Base-by-base conservation (phyloP, 2,797 vertebrate species). In the Acestrorhynchus altus region DNA sequence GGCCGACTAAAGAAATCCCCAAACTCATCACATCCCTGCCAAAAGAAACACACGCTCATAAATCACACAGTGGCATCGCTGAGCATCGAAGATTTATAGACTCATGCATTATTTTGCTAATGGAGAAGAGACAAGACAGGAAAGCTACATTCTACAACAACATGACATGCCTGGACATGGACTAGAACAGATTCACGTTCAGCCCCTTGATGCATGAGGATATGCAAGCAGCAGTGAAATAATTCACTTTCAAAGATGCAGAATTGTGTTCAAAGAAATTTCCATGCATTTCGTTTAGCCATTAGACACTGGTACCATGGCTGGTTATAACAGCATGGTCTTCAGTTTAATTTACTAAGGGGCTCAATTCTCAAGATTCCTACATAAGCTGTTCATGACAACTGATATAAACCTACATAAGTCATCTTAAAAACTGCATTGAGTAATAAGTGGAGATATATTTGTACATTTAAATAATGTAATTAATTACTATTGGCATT, bases 1-100 rank as follows among this genome's bases (percentile, higher is more conserved):
- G 98, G 86, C 97, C 98, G 87, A 98, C 96, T 89, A 99, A 92
- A 74, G 97, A 95, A 92, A 99, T 98, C 82, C 97, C 98, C 94
- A 99, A 94, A 92, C 96, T 97, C 96, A 98, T 97, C 92, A 99
- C 95, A 87, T 99, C 98, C 87, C 98, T 99, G 89, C 16, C 84
- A 68, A 71, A 78, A 81, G 59, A 81, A 67, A 88, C 80, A 90
- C 82, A 89, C 40, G 56, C 67, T 81, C 84, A 88, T 88, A 83
- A 83, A 85, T 91, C 87, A 91, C 57, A 20, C 73, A 44, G 49
- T 51, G 20, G 51, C 63, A 78, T 59, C 81, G 68, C 49, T 60
- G 46, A 80, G 76, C 9, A 10, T 10, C 35, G 26, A 81, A 81
- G 80, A 89, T 84, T 87, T 82, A 86, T 74, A 83, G 73, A 79